These are phyloP conservation scores for Procambarus virginalis DNA, from an alignment of 1,140 invertebrate species.

Conservation along the genomic window DNA sequence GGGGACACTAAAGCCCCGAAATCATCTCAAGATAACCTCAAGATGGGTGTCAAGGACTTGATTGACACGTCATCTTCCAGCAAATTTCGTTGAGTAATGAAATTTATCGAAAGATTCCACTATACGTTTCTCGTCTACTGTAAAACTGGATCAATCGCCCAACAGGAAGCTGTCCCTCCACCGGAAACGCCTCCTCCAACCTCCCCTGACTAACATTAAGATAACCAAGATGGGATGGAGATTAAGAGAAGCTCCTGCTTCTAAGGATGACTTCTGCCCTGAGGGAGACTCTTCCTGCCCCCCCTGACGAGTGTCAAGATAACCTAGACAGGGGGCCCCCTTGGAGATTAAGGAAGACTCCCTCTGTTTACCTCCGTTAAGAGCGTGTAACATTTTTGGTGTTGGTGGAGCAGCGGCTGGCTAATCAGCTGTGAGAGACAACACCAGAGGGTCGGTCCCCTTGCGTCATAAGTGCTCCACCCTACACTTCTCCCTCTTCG, in stretches of 20 bases:
- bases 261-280: no score
- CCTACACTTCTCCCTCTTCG: neutral
- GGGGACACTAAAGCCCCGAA: no score
- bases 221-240: neutral
- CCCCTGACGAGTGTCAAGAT: neutral
- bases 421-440: conserved; percentile 54
- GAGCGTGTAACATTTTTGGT: conserved; percentile 31
- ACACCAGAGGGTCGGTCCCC: conserved; percentile 11
- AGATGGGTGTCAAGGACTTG: neutral
- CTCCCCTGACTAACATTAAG: neutral
- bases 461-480: neutral
- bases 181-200: no score
- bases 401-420: conserved; percentile 21
- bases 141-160: no score
- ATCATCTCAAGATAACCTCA: no score
- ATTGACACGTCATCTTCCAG: no score
- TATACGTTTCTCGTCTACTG: neutral
- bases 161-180: no score
- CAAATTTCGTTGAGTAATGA: no score
- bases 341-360: conserved; percentile 9
- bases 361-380: conserved; percentile 44
- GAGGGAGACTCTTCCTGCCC: no score
- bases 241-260: conserved; percentile 3
- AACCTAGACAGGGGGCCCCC: neutral
- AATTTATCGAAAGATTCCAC: no score